These are phyloP conservation scores for Rhyacichthys aspro DNA, from an alignment of 2,797 vertebrate species.

Conservation along the genomic window DNA sequence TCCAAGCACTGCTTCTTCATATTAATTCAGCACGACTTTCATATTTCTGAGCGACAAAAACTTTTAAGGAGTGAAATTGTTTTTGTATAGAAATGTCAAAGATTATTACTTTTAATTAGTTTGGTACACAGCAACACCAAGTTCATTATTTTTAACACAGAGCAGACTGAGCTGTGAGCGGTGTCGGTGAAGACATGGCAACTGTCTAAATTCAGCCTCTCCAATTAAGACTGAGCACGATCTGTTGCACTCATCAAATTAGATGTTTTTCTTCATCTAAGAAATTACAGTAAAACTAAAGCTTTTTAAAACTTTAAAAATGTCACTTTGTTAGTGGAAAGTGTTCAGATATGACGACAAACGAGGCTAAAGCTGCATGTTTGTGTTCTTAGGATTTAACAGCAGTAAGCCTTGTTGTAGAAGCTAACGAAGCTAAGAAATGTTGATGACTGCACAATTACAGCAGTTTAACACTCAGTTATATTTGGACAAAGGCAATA, in stretches of 20 bases:
- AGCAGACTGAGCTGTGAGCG: neutral
- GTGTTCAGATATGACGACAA: neutral
- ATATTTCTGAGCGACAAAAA: neutral
- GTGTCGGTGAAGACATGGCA: slow-evolving; percentile 28
- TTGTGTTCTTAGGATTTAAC: no score
- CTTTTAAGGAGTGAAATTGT: neutral
- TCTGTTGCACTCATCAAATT: slow-evolving; percentile 18
- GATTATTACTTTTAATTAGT: slow-evolving; percentile 38
- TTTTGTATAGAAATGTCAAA: slow-evolving; percentile 14
- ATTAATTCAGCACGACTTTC: slow-evolving; percentile 7
- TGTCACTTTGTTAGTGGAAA: neutral
- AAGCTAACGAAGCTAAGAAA: no score
- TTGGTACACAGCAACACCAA: neutral
- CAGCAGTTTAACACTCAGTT: no score
- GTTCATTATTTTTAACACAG: slow-evolving; percentile 3
- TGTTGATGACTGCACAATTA: no score
- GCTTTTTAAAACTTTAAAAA: neutral
- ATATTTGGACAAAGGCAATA: no score
- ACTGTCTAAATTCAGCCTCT: slow-evolving; percentile 47
- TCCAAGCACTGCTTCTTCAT: no score
- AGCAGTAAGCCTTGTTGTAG: no score
- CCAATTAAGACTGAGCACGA: slow-evolving; percentile 35
- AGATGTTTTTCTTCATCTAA: neutral
- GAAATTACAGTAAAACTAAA: slow-evolving; percentile 28
- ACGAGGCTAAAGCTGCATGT: no score